Conservation (phyloP, 1,140 invertebrate genomes). For the Hylaeus volcanicus region DNA sequence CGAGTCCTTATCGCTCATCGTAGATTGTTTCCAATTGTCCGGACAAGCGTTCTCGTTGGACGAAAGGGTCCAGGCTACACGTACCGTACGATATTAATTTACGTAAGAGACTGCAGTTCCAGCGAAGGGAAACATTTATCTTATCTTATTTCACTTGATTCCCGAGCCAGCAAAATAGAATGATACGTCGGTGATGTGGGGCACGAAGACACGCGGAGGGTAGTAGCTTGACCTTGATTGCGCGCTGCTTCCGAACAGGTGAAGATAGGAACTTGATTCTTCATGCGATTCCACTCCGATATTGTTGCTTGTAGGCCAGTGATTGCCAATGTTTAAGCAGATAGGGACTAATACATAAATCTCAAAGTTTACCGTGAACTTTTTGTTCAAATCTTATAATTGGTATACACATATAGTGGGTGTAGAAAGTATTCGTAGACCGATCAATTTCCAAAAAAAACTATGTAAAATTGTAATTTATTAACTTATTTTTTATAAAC, state of each 20-base stretch:
- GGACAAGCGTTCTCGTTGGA: conserved; percentile 10
- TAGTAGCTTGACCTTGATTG: conserved; percentile 11
- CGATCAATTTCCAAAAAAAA: too few relatives aligned
- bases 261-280: neutral
- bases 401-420: too few relatives aligned
- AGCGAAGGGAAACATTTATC: conserved; percentile 25
- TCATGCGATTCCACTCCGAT: neutral
- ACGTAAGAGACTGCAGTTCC: conserved; percentile 10
- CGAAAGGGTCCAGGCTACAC: neutral
- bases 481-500: too few relatives aligned
- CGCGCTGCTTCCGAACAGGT: neutral
- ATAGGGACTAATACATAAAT: too few relatives aligned
- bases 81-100: conserved; percentile 40
- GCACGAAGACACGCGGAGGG: neutral
- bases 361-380: too few relatives aligned
- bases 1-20: conserved; percentile 43
- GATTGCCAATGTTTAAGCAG: too few relatives aligned
- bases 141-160: conserved; percentile 42
- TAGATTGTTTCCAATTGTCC: conserved; percentile 52
- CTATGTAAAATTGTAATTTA: too few relatives aligned
- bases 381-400: too few relatives aligned
- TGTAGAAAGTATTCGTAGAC: too few relatives aligned
- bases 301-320: too few relatives aligned
- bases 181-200: neutral
- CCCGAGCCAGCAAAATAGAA: conserved; percentile 22